Evolutionary conservation across 2,113 vertebrate species (phyloP), one percentile per base, ranked within the genome.

Genomic region (Sphaerodactylus townsendi): DNA sequence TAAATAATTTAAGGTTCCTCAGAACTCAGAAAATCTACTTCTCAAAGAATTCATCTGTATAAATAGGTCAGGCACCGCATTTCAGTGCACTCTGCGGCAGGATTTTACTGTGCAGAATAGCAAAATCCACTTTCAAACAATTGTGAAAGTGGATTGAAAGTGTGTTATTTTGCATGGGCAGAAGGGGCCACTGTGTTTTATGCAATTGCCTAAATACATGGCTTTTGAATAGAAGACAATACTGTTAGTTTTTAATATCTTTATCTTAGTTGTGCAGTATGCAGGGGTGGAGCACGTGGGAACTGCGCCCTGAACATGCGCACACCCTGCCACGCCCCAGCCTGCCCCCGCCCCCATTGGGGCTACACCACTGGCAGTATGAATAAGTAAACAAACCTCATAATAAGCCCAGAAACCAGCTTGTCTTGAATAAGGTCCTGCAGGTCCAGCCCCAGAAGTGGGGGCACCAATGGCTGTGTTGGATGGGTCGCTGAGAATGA

Each of bases 401-500:
- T 97, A 97, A 90, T 97, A 98, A 81, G 96, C 96, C 95, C 93
- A 94, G 33, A 95, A 88, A 1, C 97, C 97, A 41, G 93, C 4
- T 87, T 97, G 87, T 69, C 66, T 86, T 56, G 96, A 96, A 85
- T 93, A 97, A 69, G 95, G 83, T n/a, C 96, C 97, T 53, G 96
- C 95, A 33, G 96, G 91, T 19, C 96, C 97, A 48, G 96, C 68
- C 7, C 96, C 96, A 15, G 90, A 91, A 7, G 94, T 69, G 0
- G 96, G 92, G 9, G 97, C 96, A 56, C 96, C 95, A 1, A 97
- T 89, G 19, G 85, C 93, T 15, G 88, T 94, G 84, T 96, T 78
- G 1, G 92, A 89, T 2, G 95, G 83, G 76, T 90, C 93, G 72
- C 95, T 93, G 73, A 98, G 93, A 1, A 39, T 92, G 92, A 96